Evolutionary conservation across 2,888 invertebrate species (phyloP).

Genomic region (Acleris literana): DNA sequence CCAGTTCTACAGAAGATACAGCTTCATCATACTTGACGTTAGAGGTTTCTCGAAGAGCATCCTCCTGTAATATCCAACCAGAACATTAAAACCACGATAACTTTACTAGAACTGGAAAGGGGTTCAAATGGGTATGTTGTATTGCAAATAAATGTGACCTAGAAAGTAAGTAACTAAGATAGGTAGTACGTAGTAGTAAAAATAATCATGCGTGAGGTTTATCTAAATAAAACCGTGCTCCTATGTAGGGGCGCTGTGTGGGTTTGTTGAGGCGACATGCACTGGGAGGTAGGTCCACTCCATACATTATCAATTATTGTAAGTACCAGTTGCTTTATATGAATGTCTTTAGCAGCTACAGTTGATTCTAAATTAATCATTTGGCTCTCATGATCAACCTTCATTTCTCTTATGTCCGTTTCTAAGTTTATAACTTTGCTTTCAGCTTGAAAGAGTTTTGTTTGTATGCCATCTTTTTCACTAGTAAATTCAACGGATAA

Average conservation of each 20-base stretch:
- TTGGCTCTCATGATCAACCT: conserved; percentile 84
- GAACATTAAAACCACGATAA: neutral
- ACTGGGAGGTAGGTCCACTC: conserved; percentile 41
- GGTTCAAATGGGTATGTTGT: neutral
- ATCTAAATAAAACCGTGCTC: conserved; percentile 1
- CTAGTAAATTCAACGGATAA: conserved; percentile 71
- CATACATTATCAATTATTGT: conserved; percentile 37
- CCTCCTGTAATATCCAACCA: conserved; percentile 58
- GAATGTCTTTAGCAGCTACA: conserved; percentile 83
- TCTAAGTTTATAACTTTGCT: conserved; percentile 76
- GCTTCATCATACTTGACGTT: conserved; percentile 76
- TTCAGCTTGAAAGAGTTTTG: conserved; percentile 74
- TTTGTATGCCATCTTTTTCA: conserved; percentile 77
- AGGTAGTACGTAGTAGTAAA: conserved; percentile 10
- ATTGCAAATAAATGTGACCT: neutral
- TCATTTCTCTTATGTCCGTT: conserved; percentile 78
- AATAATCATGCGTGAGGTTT: neutral
- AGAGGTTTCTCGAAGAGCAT: conserved; percentile 71
- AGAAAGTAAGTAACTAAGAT: neutral
- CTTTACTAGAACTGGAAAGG: neutral
- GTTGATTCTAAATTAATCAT: conserved; percentile 83
- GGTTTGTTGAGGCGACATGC: conserved; percentile 42
- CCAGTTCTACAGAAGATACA: conserved; percentile 76
- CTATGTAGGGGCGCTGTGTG: neutral
- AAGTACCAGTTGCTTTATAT: conserved; percentile 85